A percentile compares a stretch with the other conserved stretches of the same genome.
phyloP scores from a whole-genome alignment of 2,888 invertebrate species.

The Brachypalpus laphriformis region DNA sequence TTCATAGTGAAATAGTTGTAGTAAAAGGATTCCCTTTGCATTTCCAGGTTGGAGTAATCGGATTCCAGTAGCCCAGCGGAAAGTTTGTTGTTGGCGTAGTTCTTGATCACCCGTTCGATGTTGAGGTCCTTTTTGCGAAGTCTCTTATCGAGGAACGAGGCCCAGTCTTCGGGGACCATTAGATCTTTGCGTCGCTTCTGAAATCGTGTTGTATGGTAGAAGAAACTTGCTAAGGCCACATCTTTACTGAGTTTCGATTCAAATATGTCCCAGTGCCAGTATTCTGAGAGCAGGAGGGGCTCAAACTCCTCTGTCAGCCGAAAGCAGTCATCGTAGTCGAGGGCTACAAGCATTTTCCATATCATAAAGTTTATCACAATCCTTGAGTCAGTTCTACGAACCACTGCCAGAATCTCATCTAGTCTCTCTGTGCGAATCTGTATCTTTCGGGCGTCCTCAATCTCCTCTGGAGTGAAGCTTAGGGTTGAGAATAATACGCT shows the following conservation, averaged over 20 bases:
- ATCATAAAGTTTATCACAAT: conserved; percentile 79
- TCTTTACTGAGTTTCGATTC: conserved; percentile 75
- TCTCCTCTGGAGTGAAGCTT: conserved; percentile 76
- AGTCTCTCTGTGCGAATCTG: conserved; percentile 76
- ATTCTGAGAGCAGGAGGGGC: conserved; percentile 78
- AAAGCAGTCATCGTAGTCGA: conserved; percentile 77
- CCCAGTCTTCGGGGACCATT: conserved; percentile 77
- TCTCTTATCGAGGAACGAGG: conserved; percentile 76
- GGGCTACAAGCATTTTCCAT: conserved; percentile 78
- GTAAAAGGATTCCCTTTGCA: conserved; percentile 28
- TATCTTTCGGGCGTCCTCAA: conserved; percentile 77
- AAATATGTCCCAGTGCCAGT: conserved; percentile 80
- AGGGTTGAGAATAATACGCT: conserved; percentile 75
- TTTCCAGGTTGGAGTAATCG: conserved; percentile 65
- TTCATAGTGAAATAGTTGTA: conserved; percentile 56
- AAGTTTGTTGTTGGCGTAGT: conserved; percentile 77
- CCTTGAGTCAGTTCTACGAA: conserved; percentile 77
- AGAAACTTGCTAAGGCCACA: conserved; percentile 79
- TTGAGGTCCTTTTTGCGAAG: conserved; percentile 78
- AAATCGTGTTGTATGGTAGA: conserved; percentile 80
- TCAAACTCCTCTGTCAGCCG: conserved; percentile 78
- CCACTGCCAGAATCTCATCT: conserved; percentile 74
- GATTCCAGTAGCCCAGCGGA: conserved; percentile 74
- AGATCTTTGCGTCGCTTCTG: conserved; percentile 77
- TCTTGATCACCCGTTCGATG: conserved; percentile 77